phyloP scores from a whole-genome alignment of 2,797 vertebrate species.

The Bradypodion ventrale region DNA sequence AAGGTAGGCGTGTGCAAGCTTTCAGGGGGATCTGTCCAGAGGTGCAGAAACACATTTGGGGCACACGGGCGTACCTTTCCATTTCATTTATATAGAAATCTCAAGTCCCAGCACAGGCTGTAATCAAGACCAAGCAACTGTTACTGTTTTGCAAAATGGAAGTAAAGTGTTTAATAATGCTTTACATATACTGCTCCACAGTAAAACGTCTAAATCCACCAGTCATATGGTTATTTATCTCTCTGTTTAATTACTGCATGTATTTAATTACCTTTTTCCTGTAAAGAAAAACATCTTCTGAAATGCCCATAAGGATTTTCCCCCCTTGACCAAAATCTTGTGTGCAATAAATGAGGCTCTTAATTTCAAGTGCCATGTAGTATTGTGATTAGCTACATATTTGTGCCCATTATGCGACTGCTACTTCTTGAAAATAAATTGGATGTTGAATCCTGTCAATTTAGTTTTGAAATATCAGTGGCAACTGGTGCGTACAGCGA shows the following conservation, averaged over 20 bases:
- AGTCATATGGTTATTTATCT: slow-evolving; percentile 31
- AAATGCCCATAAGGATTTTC: slow-evolving; percentile 48
- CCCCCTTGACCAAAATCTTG: slow-evolving; percentile 43
- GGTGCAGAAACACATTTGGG: too few relatives aligned
- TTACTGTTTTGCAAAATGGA: neutral
- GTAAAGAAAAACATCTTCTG: slow-evolving; percentile 36
- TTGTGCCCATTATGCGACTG: slow-evolving; percentile 50
- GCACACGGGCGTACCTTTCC: too few relatives aligned
- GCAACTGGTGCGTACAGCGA: slow-evolving; percentile 51
- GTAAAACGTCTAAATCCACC: slow-evolving; percentile 26
- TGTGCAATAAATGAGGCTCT: slow-evolving; percentile 58
- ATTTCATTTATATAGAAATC: neutral
- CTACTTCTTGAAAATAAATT: slow-evolving; percentile 54
- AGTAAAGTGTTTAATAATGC: neutral
- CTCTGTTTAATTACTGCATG: slow-evolving; percentile 29
- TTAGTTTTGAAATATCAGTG: slow-evolving; percentile 49
- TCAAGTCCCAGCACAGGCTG: neutral
- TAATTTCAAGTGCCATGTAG: slow-evolving; percentile 62
- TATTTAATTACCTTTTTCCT: slow-evolving; percentile 59
- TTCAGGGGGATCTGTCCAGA: too few relatives aligned
- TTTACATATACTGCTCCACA: slow-evolving; percentile 8
- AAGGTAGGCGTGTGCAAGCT: too few relatives aligned
- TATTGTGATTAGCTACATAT: slow-evolving; percentile 49
- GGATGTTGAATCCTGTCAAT: slow-evolving; percentile 40
- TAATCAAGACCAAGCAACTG: neutral